Conservation (phyloP, 2,797 vertebrate species). For the Picus viridis region DNA sequence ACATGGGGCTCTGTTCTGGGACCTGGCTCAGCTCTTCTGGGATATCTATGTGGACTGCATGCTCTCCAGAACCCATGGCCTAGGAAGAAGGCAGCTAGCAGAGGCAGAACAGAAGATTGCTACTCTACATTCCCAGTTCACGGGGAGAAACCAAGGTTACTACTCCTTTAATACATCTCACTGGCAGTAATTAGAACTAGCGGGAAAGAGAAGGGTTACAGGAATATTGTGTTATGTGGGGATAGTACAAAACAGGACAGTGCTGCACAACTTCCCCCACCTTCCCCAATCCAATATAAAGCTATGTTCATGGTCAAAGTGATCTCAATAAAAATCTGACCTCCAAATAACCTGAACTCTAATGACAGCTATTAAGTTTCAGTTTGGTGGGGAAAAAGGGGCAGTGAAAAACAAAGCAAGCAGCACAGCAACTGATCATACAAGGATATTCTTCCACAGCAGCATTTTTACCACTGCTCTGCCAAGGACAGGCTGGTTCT, state of each 20-base stretch:
- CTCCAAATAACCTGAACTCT: not conserved
- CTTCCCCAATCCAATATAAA: not conserved
- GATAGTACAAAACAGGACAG: not conserved
- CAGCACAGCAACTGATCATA: not conserved
- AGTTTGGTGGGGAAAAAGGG: not conserved
- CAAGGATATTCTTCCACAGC: not conserved
- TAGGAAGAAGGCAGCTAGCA: conserved; percentile 85
- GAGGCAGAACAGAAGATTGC: conserved; percentile 69
- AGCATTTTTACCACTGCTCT: not conserved
- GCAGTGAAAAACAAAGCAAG: not conserved
- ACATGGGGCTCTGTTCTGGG: conserved; percentile 91
- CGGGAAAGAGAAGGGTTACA: not conserved
- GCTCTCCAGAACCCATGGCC: conserved; percentile 90
- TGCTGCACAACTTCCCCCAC: not conserved
- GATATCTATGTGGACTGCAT: conserved; percentile 94
- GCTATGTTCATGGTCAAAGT: not conserved
- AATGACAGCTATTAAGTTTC: not conserved
- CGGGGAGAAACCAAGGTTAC: conserved; percentile 80
- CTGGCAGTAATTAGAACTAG: not conserved
- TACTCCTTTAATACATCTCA: not conserved
- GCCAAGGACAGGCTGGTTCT: not conserved
- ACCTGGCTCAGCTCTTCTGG: conserved; percentile 95
- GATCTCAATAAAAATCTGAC: not conserved
- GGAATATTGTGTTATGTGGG: not conserved
- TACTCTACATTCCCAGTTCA: conserved; percentile 73